phyloP scores from a whole-genome alignment of 2,888 invertebrate genomes.

The Melinopterus prodromus region DNA sequence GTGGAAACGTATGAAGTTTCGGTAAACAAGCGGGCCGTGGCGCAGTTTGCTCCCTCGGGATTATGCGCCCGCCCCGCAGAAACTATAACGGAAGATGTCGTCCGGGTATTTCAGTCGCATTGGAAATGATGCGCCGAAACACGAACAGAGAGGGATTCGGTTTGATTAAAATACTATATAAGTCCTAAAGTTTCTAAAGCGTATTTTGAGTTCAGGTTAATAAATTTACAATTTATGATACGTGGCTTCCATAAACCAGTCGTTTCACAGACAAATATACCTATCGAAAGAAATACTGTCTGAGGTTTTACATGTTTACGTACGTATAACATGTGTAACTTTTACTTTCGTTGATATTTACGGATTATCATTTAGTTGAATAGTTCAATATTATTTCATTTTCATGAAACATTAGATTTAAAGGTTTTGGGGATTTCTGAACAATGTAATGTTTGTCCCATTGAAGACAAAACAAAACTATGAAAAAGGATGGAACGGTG shows the following conservation, averaged over 20 bases:
- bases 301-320: no score
- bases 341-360: no score
- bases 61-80: not conserved
- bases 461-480: no score
- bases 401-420: no score
- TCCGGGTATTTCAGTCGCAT: not conserved
- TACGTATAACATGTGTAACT: no score
- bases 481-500: no score
- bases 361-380: no score
- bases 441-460: no score
- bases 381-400: no score
- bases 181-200: not conserved
- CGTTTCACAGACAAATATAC: not conserved
- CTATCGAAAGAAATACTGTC: no score
- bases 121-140: not conserved
- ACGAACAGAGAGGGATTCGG: not conserved
- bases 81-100: conserved; percentile 4
- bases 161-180: not conserved
- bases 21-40: not conserved
- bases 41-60: not conserved
- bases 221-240: conserved; percentile 4
- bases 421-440: no score
- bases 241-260: not conserved
- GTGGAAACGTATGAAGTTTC: conserved; percentile 4
- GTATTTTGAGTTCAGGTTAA: not conserved